Base-by-base conservation (phyloP, 2,113 vertebrate species). In the Austrofundulus limnaeus region DNA sequence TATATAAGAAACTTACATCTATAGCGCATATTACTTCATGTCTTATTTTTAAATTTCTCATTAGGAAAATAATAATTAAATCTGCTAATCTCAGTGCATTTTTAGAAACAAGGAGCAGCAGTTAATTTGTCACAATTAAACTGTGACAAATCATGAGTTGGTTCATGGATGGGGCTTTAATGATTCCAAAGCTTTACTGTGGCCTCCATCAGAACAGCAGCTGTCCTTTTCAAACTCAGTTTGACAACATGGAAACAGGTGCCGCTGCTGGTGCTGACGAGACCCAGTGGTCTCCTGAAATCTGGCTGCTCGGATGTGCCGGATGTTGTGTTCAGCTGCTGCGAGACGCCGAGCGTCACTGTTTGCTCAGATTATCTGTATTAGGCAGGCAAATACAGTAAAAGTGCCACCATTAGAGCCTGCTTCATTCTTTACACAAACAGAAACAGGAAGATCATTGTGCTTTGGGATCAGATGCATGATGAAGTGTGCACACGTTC, bases 321-420 rank as follows among this genome's bases (percentile, higher is more conserved):
- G 3, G 46, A 45, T 61, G 60, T 62, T 52, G 68, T 78, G 66
- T 45, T 55, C 31, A 54, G 66, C 48, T 71, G 56, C 43, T 52
- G 57, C 31, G 1, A 20, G 53, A 59, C 23, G 49, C 41, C 64
- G 49, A 39, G 46, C 2, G 15, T 54, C n/a, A 31, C 16, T 8
- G 61, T 82, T 78, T 70, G 68, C 53, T 58, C 56, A 74, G 31
- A 72, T 76, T 52, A 54, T 58, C 11, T 71, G 69, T 60, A 64
- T 63, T 53, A 67, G 47, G 39, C 19, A 57, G 24, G 49, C 38
- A 58, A 51, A 47, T 64, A 63, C 68, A 71, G 31, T 10, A 34
- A 34, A 34, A 34, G 55, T 5, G 11, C 53, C 23, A 19, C 65
- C 19, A 60, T 52, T 39, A 28, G 48, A 70, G 71, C 68, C 70